Conservation (phyloP, 2,113 vertebrate genomes). For the Apaloderma vittatum region DNA sequence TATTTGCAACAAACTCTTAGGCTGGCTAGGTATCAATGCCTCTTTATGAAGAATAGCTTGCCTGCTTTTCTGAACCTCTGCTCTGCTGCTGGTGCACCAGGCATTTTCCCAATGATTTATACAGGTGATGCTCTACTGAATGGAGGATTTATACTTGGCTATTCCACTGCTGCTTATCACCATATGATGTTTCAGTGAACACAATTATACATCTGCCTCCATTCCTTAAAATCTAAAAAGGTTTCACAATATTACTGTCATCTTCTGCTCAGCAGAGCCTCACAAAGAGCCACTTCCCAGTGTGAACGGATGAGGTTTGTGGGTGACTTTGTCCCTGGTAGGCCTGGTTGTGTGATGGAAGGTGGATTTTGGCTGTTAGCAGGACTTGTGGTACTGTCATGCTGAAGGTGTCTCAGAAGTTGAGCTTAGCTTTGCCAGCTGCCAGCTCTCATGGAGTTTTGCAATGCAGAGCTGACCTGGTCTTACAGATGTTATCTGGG, state of each 20-base stretch:
- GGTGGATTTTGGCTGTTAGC: background rate
- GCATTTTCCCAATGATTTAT: constrained; percentile 49
- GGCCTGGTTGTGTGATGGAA: background rate
- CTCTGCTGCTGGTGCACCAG: background rate
- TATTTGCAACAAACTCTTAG: background rate
- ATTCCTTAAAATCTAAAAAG: constrained; percentile 15
- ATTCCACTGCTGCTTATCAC: constrained; percentile 55
- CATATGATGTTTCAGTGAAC: constrained; percentile 50
- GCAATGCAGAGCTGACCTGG: background rate
- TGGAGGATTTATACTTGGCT: constrained; percentile 59
- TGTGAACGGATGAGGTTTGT: background rate
- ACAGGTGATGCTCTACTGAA: constrained; percentile 22
- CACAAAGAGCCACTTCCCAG: background rate
- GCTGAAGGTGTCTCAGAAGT: background rate
- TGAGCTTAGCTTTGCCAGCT: background rate
- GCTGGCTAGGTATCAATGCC: background rate
- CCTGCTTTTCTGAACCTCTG: background rate
- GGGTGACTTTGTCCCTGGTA: background rate
- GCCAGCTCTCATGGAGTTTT: background rate
- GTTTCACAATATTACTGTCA: background rate
- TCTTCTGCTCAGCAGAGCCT: background rate
- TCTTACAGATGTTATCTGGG: background rate
- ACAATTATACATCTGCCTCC: constrained; percentile 12
- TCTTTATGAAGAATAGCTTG: background rate
- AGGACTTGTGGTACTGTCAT: background rate